Percentiles rank a stretch among this genome's conserved stretches.
phyloP scores from a whole-genome alignment of 2,888 invertebrate species.

The Shargacucullia verbasci region DNA sequence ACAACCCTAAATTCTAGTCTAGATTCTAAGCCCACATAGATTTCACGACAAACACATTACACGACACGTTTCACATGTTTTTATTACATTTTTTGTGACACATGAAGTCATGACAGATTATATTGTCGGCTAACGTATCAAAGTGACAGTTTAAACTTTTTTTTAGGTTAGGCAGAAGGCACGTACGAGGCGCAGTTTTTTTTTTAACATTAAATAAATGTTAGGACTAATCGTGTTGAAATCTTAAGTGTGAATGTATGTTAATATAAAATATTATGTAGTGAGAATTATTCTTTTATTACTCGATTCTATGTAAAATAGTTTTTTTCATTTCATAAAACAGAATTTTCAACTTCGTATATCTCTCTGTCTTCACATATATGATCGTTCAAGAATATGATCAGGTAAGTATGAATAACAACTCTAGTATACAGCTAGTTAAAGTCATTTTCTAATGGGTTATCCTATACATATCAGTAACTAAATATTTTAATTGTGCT shows the following conservation, averaged over 20 bases:
- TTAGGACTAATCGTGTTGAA: constrained; percentile 34
- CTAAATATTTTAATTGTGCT: no score
- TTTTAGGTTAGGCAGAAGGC: constrained; percentile 36
- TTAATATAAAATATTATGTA: constrained; percentile 34
- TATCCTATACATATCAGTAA: no score
- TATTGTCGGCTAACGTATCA: constrained; percentile 33
- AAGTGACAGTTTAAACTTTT: constrained; percentile 39
- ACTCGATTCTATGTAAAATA: constrained; percentile 21
- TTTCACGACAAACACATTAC: constrained; percentile 41
- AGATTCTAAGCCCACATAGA: constrained; percentile 35
- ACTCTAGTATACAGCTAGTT: no score
- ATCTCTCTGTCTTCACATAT: no score
- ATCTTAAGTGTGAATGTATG: constrained; percentile 38
- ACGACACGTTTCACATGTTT: constrained; percentile 38
- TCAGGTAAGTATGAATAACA: no score
- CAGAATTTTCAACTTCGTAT: not conserved
- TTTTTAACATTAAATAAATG: constrained; percentile 21
- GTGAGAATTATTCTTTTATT: constrained; percentile 43
- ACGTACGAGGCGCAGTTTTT: constrained; percentile 31
- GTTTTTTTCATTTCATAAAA: not conserved
- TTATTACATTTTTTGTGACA: constrained; percentile 38
- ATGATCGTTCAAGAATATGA: no score
- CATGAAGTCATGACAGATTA: constrained; percentile 40
- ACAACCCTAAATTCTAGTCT: constrained; percentile 32
- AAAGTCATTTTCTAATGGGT: no score